phyloP scores from a whole-genome alignment of 2,888 invertebrate species.

The Serripes groenlandicus region DNA sequence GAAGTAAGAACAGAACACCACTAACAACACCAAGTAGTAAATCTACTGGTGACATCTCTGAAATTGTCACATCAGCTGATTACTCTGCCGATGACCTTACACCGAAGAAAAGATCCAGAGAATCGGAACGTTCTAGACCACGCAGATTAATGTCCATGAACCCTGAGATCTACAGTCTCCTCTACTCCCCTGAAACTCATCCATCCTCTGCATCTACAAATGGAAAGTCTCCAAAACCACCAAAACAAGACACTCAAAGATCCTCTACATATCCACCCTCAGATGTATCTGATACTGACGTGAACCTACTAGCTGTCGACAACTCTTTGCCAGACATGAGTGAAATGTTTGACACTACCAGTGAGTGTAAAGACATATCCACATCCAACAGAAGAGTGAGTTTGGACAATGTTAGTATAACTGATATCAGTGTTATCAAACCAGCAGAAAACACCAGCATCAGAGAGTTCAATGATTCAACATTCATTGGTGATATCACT shows the following conservation, averaged over 20 bases:
- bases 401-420: conserved; percentile 10
- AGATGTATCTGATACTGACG: background rate
- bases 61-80: background rate
- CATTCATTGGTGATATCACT: conserved; percentile 12
- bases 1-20: background rate
- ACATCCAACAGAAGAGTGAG: background rate
- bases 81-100: conserved; percentile 29
- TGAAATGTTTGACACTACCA: background rate
- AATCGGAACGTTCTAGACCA: background rate
- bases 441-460: conserved; percentile 1
- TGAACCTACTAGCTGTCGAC: background rate
- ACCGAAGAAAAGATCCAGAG: background rate
- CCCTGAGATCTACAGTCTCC: conserved; percentile 32
- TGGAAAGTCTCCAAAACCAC: background rate
- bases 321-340: background rate
- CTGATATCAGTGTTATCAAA: conserved; percentile 26
- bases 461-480: conserved; percentile 9
- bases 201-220: background rate
- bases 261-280: background rate
- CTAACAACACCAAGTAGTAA: background rate
- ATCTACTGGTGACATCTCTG: background rate
- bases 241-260: background rate
- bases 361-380: background rate
- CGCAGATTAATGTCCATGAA: conserved; percentile 34
- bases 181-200: conserved; percentile 4